Base-by-base conservation (phyloP, 2,113 vertebrate genomes). In the Centropus unirufus region DNA sequence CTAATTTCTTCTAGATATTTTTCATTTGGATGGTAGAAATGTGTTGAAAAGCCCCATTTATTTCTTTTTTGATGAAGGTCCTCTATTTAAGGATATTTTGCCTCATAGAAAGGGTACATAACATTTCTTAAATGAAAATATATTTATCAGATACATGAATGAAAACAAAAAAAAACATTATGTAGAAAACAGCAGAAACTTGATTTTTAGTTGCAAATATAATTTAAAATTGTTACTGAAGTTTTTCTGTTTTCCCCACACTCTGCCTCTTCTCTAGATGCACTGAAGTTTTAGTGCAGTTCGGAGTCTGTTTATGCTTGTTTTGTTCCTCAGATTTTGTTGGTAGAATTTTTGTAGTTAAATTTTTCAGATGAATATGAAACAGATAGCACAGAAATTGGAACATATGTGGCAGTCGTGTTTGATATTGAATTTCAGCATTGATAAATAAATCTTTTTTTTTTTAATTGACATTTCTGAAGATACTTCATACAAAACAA, bases 1-100 rank as follows among this genome's bases (percentile, higher is more conserved):
- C 51, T 72, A 72, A 82, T 85, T 94, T 69, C 58, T 90, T 93
- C 59, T 52, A 90, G 69, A 83, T 55, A 42, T 16, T 92, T 93
- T 72, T 72, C 59, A 39, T 89, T 82, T 93, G 30, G 49, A 54
- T 4, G 24, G 11, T 78, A 82, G 46, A 92, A 95, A 89, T 3
- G 0, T 62, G n/a, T 79, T 83, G 57, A 84, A 73, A 36, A 95
- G 61, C 30, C 91, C 90, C 66, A 75, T 46, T 68, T 63, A 24
- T 82, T 80, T 32, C 11, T 73, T 80, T 90, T 83, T 68, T 90
- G 42, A 94, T 92, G 4, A 89, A 92, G 66, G 23, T 64, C 34
- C 93, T 19, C 6, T 79, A 19, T n/a, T 91, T 81, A 95, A 68
- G 63, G 86, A 70, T 63, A 40, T 59, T 87, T 83, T 92, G 15